These are phyloP conservation scores for Myiopsitta monachus DNA, from an alignment of 2,113 vertebrate genomes.

Conservation along the genomic window DNA sequence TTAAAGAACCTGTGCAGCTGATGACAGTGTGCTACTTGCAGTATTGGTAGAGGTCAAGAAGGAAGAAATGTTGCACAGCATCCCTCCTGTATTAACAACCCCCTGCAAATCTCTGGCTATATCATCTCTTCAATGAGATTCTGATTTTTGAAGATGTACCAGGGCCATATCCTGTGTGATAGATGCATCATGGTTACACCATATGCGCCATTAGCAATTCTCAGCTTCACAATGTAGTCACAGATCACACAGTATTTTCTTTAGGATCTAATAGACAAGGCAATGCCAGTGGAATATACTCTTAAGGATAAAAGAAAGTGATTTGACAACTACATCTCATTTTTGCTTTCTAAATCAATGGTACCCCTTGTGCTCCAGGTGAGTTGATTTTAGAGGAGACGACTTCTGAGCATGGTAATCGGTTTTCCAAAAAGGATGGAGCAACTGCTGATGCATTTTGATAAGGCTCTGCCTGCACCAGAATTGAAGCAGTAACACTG, in stretches of 20 bases:
- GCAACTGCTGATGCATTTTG: neutral
- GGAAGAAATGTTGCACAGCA: neutral
- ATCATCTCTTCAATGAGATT: neutral
- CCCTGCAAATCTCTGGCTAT: neutral
- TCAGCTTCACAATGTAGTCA: accelerated
- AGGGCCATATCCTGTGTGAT: neutral
- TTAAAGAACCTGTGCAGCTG: neutral
- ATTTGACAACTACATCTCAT: neutral
- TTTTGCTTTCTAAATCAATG: neutral
- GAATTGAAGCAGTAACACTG: neutral
- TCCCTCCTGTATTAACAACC: neutral
- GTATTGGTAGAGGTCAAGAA: neutral
- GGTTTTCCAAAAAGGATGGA: neutral
- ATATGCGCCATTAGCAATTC: neutral
- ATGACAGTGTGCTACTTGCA: neutral
- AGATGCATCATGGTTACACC: neutral
- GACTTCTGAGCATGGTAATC: neutral
- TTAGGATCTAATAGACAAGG: neutral
- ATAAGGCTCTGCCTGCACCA: neutral
- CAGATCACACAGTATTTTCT: neutral
- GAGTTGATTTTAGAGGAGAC: neutral
- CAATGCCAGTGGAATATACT: neutral
- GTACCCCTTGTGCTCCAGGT: neutral
- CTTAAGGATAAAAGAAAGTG: neutral
- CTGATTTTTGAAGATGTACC: neutral